Base-by-base conservation (phyloP, 92 coral and sea anemone species). In the Scolanthus callimorphus region DNA sequence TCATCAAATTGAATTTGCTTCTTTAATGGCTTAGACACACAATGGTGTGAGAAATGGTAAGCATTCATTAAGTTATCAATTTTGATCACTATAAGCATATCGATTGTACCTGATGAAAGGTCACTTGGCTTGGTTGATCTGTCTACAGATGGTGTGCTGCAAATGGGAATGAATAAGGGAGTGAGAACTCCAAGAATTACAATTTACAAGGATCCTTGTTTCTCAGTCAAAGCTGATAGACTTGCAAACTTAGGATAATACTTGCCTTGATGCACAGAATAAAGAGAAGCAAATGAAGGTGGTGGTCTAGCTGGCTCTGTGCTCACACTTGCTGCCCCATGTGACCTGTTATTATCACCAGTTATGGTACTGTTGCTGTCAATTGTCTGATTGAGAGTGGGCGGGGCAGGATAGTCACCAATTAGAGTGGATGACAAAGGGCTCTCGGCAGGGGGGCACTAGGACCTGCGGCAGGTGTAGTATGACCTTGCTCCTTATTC, bases 61-160 rank as follows among this genome's bases (percentile, higher is more conserved):
- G n/a, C n/a, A n/a, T n/a, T n/a, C n/a, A n/a, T n/a, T n/a, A n/a
- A n/a, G n/a, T n/a, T n/a, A n/a, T n/a, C n/a, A n/a, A n/a, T n/a
- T n/a, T n/a, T n/a, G n/a, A n/a, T n/a, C n/a, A n/a, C n/a, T n/a
- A n/a, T n/a, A n/a, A n/a, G n/a, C n/a, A n/a, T n/a, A n/a, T n/a
- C n/a, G n/a, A n/a, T n/a, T n/a, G n/a, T n/a, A 66, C 73, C 54
- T 31, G n/a, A 66, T 11, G 73, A 51, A 4, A 52, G 41, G 29
- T 68, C 75, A 19, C 15, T 62, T 48, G 97, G 97, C 45, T 91
- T 91, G 30, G 79, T 80, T 59, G 87, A 45, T 69, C 97, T 83
- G 76, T 91, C 85, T 20, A 91, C 72, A 10, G 74, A 22, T 48
- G 97, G 96, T 12, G 78, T 57, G 2, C 83, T 83, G 57, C 52